A percentile compares a stretch with the other conserved stretches of the same genome.
phyloP scores from a whole-genome alignment of 35 echinoderm and acorn worm genomes.

The Eucidaris tribuloides region DNA sequence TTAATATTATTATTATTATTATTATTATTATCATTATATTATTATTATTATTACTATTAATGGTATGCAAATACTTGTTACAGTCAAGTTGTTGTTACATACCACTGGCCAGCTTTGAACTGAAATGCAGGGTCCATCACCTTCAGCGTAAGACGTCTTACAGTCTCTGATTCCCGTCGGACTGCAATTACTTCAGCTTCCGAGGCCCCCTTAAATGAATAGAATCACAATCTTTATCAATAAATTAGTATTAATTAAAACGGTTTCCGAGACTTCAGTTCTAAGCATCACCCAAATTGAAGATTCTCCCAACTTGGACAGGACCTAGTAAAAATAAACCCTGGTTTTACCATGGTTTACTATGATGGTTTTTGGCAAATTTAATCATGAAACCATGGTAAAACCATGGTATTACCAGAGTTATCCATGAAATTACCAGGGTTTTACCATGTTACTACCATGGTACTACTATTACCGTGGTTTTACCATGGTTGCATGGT shows the following conservation, averaged over 20 bases:
- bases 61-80: too few species aligned
- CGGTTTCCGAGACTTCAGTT: too few species aligned
- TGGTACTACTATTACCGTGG: too few species aligned
- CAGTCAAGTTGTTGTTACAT: too few species aligned
- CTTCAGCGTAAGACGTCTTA: conserved; percentile 69
- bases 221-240: background rate
- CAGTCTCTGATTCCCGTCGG: conserved; percentile 59
- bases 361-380: background rate
- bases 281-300: background rate
- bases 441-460: too few species aligned
- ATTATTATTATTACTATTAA: too few species aligned
- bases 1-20: too few species aligned
- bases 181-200: conserved; percentile 67
- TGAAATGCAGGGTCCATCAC: conserved; percentile 58
- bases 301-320: background rate
- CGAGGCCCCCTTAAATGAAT: conserved; percentile 35
- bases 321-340: background rate
- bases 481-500: too few species aligned
- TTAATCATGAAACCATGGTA: background rate
- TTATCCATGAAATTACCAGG: too few species aligned
- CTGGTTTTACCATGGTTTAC: background rate
- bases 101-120: conserved; percentile 99
- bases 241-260: background rate
- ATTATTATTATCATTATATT: too few species aligned
- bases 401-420: background rate